A percentile compares a stretch with the other conserved stretches of the same genome.
Evolutionary conservation across 1,140 invertebrate genomes (phyloP).

Genomic region (Telenomus remus): DNA sequence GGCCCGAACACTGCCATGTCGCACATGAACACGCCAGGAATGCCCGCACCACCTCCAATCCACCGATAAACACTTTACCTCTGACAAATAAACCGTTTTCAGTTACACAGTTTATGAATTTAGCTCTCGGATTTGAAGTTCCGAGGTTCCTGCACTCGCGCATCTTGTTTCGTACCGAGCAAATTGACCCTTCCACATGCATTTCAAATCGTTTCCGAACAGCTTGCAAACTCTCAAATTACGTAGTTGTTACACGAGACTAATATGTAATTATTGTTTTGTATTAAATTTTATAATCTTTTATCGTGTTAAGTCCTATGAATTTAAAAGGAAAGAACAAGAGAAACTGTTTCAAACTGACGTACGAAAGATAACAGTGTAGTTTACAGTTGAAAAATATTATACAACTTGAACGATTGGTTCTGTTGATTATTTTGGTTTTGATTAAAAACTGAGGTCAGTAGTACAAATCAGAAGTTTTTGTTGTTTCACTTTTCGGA

Average conservation of each 20-base stretch:
- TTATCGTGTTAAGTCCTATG: not conserved
- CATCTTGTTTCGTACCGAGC: not conserved
- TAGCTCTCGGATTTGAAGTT: not conserved
- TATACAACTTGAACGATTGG: not conserved
- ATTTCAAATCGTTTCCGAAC: not conserved
- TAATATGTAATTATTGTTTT: conserved; percentile 1
- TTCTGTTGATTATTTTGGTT: not conserved
- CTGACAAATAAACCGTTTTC: too few species aligned
- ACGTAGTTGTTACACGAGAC: not conserved
- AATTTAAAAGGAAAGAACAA: too few species aligned
- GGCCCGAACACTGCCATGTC: conserved; percentile 78
- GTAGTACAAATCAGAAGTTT: too few species aligned
- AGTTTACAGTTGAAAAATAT: not conserved
- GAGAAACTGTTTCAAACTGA: too few species aligned
- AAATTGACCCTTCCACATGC: not conserved
- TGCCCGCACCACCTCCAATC: conserved; percentile 74
- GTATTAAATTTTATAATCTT: not conserved
- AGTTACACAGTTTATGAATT: not conserved
- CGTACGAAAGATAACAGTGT: not conserved
- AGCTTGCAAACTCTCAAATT: not conserved
- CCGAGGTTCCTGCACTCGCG: not conserved
- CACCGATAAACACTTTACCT: conserved; percentile 66
- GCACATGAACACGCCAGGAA: conserved; percentile 69
- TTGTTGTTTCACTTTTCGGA: too few species aligned
- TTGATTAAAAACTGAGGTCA: not conserved